phyloP scores from a whole-genome alignment of 2,888 invertebrate genomes.

The Tethea ocularis region DNA sequence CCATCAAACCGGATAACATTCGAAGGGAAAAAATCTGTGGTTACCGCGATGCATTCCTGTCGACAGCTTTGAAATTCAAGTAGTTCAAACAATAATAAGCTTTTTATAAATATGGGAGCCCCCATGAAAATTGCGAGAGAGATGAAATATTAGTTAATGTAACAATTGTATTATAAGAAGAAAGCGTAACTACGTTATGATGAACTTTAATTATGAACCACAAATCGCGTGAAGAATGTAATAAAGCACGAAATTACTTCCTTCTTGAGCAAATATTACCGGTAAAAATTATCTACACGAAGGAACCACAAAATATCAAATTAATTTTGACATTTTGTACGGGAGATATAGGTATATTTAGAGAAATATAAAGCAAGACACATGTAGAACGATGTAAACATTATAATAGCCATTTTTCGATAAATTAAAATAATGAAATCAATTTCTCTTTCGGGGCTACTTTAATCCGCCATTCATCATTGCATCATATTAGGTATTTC shows the following conservation, averaged over 20 bases:
- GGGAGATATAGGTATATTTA: too few species aligned
- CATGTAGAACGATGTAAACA: too few species aligned
- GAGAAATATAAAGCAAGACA: too few species aligned
- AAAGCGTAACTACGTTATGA: constrained; percentile 70
- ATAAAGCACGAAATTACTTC: constrained; percentile 77
- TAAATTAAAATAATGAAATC: too few species aligned
- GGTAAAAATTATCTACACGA: constrained; percentile 11
- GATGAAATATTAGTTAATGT: constrained; percentile 30
- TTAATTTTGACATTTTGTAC: neutral
- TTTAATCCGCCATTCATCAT: neutral
- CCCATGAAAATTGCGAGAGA: constrained; percentile 12
- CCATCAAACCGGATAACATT: constrained; percentile 58
- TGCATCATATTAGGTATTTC: neutral
- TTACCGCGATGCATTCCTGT: constrained; percentile 40
- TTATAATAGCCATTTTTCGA: too few species aligned
- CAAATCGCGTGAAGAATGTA: constrained; percentile 69
- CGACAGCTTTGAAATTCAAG: constrained; percentile 33
- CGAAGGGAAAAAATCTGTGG: constrained; percentile 40
- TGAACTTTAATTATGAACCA: constrained; percentile 63
- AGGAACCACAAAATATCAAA: neutral
- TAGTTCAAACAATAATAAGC: constrained; percentile 13
- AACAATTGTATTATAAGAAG: constrained; percentile 47
- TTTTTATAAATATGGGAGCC: constrained; percentile 14
- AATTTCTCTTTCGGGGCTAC: too few species aligned
- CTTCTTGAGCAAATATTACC: constrained; percentile 52